Percentiles rank a stretch among this genome's conserved stretches.
Conservation (phyloP, 1,140 invertebrate species). For the roundworm (Caenorhabditis elegans) region WBcel235 BX284603.4:3475501-3476000, state of each 20-base stretch:
- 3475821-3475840: too few relatives aligned
- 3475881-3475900: too few relatives aligned
- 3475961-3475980: too few relatives aligned
- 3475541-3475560: too few relatives aligned
- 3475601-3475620: constrained; percentile 20
- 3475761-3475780: background rate
- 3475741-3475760: background rate
- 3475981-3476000: too few relatives aligned
- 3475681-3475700: background rate
- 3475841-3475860: too few relatives aligned
- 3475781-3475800: background rate
- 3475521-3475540: background rate
- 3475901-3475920: too few relatives aligned
- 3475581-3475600: background rate
- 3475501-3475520: background rate
- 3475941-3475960: too few relatives aligned
- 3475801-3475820: too few relatives aligned
- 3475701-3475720: too few relatives aligned
- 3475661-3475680: constrained; percentile 20
- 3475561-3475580: background rate
- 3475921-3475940: too few relatives aligned
- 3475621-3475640: background rate
- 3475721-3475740: background rate
- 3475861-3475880: too few relatives aligned
- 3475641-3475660: background rate